phyloP scores from a whole-genome alignment of 2,888 invertebrate species.

The Cataglyphis albicans region DNA sequence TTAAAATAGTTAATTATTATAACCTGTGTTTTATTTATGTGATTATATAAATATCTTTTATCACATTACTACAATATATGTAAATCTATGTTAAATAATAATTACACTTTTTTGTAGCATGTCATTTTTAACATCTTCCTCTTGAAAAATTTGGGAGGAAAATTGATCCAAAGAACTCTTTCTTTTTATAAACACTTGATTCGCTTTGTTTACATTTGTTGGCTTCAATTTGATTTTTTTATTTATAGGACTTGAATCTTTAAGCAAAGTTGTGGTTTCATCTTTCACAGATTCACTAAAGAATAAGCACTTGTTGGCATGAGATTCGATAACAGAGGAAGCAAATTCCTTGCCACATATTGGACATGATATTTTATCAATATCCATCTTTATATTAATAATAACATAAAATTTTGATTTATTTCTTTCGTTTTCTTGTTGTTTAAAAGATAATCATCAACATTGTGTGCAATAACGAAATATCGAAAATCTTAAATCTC shows the following conservation, averaged over 20 bases:
- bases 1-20: background rate
- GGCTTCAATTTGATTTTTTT: conserved; percentile 59
- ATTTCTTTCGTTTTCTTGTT: background rate
- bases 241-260: conserved; percentile 59
- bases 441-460: background rate
- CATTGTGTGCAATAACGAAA: background rate
- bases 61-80: background rate
- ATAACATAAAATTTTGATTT: background rate
- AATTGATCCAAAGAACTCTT: conserved; percentile 55
- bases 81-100: conserved; percentile 4
- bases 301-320: conserved; percentile 91
- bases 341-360: conserved; percentile 89
- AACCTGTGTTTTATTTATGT: background rate
- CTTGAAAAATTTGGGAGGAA: conserved; percentile 1
- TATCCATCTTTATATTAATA: conserved; percentile 65
- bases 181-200: conserved; percentile 37
- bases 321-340: conserved; percentile 88
- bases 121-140: background rate
- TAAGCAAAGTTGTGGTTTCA: conserved; percentile 60
- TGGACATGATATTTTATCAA: conserved; percentile 87
- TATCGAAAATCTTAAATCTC: background rate
- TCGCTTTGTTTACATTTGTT: conserved; percentile 62
- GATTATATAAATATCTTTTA: background rate
- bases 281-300: conserved; percentile 86
- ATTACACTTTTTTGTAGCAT: conserved; percentile 27